phyloP scores from a whole-genome alignment of 2,113 vertebrate species.

The Onychostruthus taczanowskii region DNA sequence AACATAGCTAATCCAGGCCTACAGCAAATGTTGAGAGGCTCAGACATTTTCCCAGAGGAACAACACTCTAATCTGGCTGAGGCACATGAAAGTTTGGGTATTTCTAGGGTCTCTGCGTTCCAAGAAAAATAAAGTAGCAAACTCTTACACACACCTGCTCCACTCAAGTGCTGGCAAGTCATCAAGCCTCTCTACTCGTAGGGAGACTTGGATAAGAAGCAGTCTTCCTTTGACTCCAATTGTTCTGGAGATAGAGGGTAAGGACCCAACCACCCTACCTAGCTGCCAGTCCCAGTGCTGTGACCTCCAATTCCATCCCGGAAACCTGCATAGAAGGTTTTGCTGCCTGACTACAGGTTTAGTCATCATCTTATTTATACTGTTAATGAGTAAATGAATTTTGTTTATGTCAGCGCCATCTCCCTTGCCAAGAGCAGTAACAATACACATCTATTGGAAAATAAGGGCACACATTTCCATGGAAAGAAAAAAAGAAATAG shows the following conservation, averaged over 20 bases:
- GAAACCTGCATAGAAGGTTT: not conserved
- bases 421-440: not conserved
- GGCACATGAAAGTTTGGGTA: not conserved
- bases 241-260: not conserved
- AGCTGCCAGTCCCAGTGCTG: not conserved
- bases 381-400: not conserved
- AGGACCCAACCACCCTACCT: not conserved
- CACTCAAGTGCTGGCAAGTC: not conserved
- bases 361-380: not conserved
- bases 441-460: not conserved
- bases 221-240: not conserved
- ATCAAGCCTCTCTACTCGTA: not conserved
- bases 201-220: not conserved
- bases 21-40: not conserved
- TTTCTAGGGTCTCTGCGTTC: not conserved
- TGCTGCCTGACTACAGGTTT: not conserved
- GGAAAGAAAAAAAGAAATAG: not conserved
- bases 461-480: not conserved
- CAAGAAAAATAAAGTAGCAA: not conserved
- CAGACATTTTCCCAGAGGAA: not conserved
- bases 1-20: not conserved
- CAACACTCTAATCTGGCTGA: rapidly evolving
- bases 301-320: not conserved
- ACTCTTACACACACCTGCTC: not conserved
- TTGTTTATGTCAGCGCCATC: not conserved